Evolutionary conservation across 1,140 invertebrate species (phyloP).

Genomic region (Apis florea): DNA sequence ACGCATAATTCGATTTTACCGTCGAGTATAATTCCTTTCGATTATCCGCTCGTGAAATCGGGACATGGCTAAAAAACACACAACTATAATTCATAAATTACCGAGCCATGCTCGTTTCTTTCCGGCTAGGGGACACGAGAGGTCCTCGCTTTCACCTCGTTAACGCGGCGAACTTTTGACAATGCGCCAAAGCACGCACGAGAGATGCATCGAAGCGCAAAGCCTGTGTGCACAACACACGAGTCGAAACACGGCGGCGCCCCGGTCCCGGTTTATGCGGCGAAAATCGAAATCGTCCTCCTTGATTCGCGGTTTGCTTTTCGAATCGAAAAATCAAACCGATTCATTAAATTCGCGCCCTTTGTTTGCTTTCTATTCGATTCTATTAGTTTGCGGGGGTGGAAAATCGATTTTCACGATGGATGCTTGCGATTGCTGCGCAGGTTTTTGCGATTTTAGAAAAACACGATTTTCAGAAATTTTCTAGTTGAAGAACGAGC

Average conservation of each 20-base stretch:
- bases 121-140: neutral
- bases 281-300: neutral
- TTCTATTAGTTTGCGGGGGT: neutral
- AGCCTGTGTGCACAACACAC: too few species aligned
- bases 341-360: neutral
- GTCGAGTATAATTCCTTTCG: neutral
- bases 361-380: neutral
- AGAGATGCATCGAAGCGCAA: neutral
- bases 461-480: too few species aligned
- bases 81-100: neutral
- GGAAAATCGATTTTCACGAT: too few species aligned
- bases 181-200: neutral
- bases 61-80: neutral
- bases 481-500: too few species aligned
- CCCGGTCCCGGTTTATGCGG: too few species aligned
- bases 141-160: neutral
- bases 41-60: neutral
- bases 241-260: too few species aligned
- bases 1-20: too few species aligned
- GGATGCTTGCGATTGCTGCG: too few species aligned
- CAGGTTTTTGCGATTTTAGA: too few species aligned
- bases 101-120: neutral
- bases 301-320: neutral
- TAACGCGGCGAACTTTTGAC: conserved; percentile 1
- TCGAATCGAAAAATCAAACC: neutral